Conservation (phyloP, 92 coral and sea anemone species). For the Epizoanthus fatuus region DNA sequence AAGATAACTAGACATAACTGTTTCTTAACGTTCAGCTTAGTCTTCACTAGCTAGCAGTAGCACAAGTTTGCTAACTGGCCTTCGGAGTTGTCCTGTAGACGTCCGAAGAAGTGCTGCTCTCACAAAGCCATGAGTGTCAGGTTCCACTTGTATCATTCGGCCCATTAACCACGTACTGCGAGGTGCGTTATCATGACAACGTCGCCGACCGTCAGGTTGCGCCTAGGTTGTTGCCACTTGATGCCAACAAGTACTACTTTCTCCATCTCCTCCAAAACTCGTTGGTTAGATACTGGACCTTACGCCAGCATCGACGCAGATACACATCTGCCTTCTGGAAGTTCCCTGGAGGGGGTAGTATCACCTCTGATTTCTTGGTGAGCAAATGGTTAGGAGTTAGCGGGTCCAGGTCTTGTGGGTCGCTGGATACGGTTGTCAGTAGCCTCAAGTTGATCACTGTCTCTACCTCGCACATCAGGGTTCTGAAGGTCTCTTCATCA, state of each 20-base stretch:
- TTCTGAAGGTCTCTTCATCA: constrained; percentile 68
- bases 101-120: constrained; percentile 5
- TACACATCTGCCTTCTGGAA: constrained; percentile 55
- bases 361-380: too few species aligned
- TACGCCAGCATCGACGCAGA: constrained; percentile 60
- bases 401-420: too few species aligned
- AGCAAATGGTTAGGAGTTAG: too few species aligned
- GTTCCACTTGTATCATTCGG: not conserved
- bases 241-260: constrained; percentile 56
- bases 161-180: not conserved
- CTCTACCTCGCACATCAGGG: constrained; percentile 61
- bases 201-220: constrained; percentile 20
- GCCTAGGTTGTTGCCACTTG: constrained; percentile 15
- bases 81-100: constrained; percentile 16
- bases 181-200: constrained; percentile 13
- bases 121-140: constrained; percentile 25
- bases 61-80: constrained; percentile 26
- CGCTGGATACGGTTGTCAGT: too few species aligned
- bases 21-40: not conserved
- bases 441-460: constrained; percentile 65
- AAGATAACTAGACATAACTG: too few species aligned
- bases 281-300: constrained; percentile 62
- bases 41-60: not conserved
- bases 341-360: too few species aligned
- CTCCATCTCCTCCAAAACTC: constrained; percentile 64